Conservation (phyloP, 2,888 invertebrate genomes). For the Pachycephus smyrnensis region DNA sequence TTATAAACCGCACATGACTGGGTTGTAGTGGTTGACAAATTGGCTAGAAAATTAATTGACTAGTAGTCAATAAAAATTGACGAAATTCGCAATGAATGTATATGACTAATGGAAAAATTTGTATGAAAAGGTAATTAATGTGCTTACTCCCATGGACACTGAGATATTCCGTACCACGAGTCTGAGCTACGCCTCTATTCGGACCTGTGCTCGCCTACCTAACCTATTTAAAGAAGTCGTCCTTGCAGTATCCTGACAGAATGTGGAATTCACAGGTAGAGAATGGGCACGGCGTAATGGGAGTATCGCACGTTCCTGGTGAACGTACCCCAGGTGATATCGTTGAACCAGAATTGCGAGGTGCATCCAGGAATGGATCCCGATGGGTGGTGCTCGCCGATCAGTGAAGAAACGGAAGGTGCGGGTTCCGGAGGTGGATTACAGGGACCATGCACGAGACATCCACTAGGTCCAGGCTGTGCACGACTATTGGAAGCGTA, state of each 20-base stretch:
- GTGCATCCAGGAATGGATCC: slow-evolving; percentile 41
- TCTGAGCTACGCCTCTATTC: not conserved
- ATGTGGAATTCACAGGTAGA: not conserved
- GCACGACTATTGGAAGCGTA: slow-evolving; percentile 47
- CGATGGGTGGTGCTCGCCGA: slow-evolving; percentile 58
- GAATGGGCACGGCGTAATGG: not conserved
- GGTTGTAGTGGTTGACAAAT: not conserved
- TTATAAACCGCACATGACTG: not conserved
- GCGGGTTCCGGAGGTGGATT: slow-evolving; percentile 51
- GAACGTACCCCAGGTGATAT: slow-evolving; percentile 65
- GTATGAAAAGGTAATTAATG: not conserved
- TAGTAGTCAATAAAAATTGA: not conserved
- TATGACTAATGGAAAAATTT: not conserved
- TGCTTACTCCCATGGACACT: not conserved
- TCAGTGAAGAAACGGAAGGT: slow-evolving; percentile 58
- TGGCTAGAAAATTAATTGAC: not conserved
- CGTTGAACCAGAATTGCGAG: slow-evolving; percentile 62
- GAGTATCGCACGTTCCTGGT: slow-evolving; percentile 1
- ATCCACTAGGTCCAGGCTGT: slow-evolving; percentile 48
- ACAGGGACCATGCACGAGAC: slow-evolving; percentile 59
- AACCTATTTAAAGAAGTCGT: not conserved
- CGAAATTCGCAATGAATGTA: not conserved
- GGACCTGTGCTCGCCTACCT: not conserved
- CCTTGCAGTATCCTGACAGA: not conserved
- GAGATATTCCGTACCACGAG: not conserved